Evolutionary conservation across 2,797 vertebrate species (phyloP).

Genomic region (Diceros bicornis): DNA sequence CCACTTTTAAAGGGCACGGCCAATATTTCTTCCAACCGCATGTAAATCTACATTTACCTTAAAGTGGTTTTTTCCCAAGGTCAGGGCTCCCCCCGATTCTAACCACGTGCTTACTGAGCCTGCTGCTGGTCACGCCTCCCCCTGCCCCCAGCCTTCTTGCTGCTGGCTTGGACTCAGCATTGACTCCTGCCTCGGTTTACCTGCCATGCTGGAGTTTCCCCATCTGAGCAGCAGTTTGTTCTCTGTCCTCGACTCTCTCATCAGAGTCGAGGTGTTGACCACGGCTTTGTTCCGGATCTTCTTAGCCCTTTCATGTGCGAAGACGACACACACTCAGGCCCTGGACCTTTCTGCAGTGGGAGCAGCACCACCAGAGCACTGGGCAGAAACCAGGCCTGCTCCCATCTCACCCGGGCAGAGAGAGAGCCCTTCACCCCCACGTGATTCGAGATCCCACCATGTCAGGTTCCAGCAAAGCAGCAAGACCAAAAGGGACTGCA

Average conservation of each 20-base stretch:
- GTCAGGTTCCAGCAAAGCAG: neutral
- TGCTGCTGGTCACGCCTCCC: too few relatives aligned
- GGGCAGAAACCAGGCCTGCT: too few relatives aligned
- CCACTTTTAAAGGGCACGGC: neutral
- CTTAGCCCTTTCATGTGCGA: conserved; percentile 92
- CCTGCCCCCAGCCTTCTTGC: neutral
- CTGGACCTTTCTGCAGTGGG: neutral
- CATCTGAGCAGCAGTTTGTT: conserved; percentile 91
- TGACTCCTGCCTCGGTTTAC: conserved; percentile 90
- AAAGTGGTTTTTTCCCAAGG: neutral
- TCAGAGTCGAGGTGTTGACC: conserved; percentile 93
- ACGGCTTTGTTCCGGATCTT: conserved; percentile 93
- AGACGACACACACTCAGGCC: neutral
- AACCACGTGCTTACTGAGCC: neutral
- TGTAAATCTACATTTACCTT: neutral
- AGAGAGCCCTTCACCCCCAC: neutral
- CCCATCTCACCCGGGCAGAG: neutral
- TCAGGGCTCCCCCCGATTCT: neutral
- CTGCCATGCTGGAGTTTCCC: conserved; percentile 88
- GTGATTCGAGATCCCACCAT: neutral
- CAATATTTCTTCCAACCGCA: neutral
- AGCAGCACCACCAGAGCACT: neutral
- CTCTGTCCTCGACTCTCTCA: conserved; percentile 92
- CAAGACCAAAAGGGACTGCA: neutral
- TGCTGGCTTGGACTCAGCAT: neutral